phyloP scores from a whole-genome alignment of 2,888 invertebrate genomes.

The Abrostola tripartita region DNA sequence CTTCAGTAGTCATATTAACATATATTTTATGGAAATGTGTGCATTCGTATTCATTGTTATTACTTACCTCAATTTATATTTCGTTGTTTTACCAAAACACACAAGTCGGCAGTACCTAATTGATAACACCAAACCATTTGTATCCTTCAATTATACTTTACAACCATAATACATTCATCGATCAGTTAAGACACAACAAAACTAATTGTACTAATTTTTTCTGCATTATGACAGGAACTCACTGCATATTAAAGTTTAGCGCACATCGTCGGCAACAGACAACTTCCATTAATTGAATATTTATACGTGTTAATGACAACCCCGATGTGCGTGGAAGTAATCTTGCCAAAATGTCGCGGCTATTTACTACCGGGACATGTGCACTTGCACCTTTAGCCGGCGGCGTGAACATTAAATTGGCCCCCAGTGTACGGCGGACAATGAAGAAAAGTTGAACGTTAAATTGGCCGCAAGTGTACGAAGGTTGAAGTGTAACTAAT shows the following conservation, averaged over 20 bases:
- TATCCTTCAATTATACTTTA: conserved; percentile 14
- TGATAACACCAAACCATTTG: conserved; percentile 4
- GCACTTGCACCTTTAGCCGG: conserved; percentile 50
- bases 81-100: background rate
- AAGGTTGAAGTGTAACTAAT: conserved; percentile 57
- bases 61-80: conserved; percentile 4
- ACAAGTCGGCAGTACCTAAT: background rate
- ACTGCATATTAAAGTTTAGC: conserved; percentile 23
- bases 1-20: no score
- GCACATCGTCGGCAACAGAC: conserved; percentile 32
- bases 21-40: no score
- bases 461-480: conserved; percentile 43
- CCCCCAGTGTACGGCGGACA: conserved; percentile 40
- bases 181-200: conserved; percentile 18
- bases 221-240: conserved; percentile 28
- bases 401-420: conserved; percentile 50
- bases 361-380: conserved; percentile 32
- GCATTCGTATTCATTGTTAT: background rate
- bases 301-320: conserved; percentile 42
- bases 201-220: conserved; percentile 15
- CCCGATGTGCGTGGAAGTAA: conserved; percentile 30
- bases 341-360: conserved; percentile 44
- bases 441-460: conserved; percentile 41
- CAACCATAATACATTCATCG: conserved; percentile 9
- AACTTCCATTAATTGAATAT: conserved; percentile 40